These are phyloP conservation scores for Urosaurus nigricauda DNA, from an alignment of 2,797 vertebrate species.

Conservation along the genomic window DNA sequence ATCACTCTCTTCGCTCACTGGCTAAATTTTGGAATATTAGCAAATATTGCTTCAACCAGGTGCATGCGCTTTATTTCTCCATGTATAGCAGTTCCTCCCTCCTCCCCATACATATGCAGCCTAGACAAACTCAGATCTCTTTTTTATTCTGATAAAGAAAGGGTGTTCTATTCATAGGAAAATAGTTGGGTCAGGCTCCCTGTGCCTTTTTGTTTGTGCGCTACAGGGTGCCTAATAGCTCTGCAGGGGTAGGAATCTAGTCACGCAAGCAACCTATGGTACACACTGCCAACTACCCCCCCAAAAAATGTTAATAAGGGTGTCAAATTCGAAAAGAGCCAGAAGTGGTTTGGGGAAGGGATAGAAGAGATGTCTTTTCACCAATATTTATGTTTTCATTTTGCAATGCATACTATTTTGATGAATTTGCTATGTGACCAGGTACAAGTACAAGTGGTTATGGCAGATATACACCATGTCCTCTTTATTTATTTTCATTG, in stretches of 20 bases:
- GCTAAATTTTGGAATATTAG: background rate
- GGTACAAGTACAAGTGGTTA: background rate
- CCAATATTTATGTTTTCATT: slow-evolving; percentile 31
- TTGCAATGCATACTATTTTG: background rate
- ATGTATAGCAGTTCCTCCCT: slow-evolving; percentile 45
- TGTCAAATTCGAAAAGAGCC: slow-evolving; percentile 67
- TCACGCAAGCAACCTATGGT: slow-evolving; percentile 67
- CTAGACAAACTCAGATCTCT: slow-evolving; percentile 38
- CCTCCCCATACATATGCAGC: slow-evolving; percentile 29
- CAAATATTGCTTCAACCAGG: slow-evolving; percentile 37
- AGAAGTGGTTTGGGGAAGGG: slow-evolving; percentile 25
- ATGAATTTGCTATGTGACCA: background rate
- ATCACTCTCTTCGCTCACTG: too few species aligned
- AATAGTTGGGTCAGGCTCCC: slow-evolving; percentile 65
- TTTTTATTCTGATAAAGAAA: slow-evolving; percentile 65
- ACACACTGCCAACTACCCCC: slow-evolving; percentile 56
- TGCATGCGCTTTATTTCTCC: slow-evolving; percentile 21
- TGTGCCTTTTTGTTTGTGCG: slow-evolving; percentile 73
- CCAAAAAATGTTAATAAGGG: slow-evolving; percentile 81
- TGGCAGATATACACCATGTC: slow-evolving; percentile 5
- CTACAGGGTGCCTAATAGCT: slow-evolving; percentile 62
- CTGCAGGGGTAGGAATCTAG: slow-evolving; percentile 63
- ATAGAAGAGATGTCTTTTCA: slow-evolving; percentile 34
- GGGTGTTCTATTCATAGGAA: slow-evolving; percentile 70
- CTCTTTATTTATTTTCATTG: slow-evolving; percentile 43